phyloP scores from a whole-genome alignment of 2,888 invertebrate species.

The Dicyrtomina minuta region DNA sequence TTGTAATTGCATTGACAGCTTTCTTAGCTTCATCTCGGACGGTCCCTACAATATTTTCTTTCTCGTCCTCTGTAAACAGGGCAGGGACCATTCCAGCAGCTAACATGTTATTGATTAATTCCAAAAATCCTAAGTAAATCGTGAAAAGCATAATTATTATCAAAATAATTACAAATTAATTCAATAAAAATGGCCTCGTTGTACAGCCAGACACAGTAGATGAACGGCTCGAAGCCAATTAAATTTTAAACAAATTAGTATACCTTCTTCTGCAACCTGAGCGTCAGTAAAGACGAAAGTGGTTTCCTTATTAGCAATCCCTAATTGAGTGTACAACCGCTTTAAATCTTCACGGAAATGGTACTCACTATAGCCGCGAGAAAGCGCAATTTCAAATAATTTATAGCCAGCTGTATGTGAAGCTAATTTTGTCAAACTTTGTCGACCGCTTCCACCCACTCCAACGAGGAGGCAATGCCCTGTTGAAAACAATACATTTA shows the following conservation, averaged over 20 bases:
- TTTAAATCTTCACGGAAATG: slow-evolving; percentile 86
- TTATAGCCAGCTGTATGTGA: slow-evolving; percentile 74
- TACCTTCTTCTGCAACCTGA: slow-evolving; percentile 64
- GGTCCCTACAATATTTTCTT: slow-evolving; percentile 72
- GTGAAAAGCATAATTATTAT: slow-evolving; percentile 36
- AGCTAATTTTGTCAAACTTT: slow-evolving; percentile 74
- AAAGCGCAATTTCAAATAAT: slow-evolving; percentile 77
- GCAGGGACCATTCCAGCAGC: slow-evolving; percentile 86
- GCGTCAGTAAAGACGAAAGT: slow-evolving; percentile 76
- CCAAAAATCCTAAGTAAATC: slow-evolving; percentile 78
- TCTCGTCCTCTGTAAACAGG: slow-evolving; percentile 84
- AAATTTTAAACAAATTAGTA: background rate
- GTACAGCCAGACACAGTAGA: too few species aligned
- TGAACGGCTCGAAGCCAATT: too few species aligned
- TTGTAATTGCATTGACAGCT: slow-evolving; percentile 72
- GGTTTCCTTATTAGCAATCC: slow-evolving; percentile 75
- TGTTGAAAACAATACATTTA: background rate
- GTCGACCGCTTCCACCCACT: slow-evolving; percentile 87
- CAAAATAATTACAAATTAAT: background rate
- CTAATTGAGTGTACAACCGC: slow-evolving; percentile 71
- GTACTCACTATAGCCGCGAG: slow-evolving; percentile 81
- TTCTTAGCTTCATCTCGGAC: slow-evolving; percentile 70
- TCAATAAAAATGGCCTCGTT: background rate
- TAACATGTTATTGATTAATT: slow-evolving; percentile 86
- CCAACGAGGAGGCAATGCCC: slow-evolving; percentile 85